Percentiles rank a stretch among this genome's conserved stretches.
Conservation (phyloP, 2,888 invertebrate genomes). For the Drosophila paranaensis region DNA sequence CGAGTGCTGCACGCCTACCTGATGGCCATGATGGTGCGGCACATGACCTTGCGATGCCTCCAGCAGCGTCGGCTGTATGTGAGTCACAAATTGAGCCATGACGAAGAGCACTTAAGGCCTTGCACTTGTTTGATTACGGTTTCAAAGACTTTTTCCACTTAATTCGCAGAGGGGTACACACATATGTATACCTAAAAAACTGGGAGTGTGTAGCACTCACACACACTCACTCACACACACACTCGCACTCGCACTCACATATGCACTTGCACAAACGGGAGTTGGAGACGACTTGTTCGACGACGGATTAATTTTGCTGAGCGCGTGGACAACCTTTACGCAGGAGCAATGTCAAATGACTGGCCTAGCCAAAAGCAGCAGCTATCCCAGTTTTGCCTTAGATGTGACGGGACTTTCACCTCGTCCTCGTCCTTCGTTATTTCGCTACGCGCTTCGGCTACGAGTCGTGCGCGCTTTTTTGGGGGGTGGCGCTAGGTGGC, state of each 20-base stretch:
- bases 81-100: conserved; percentile 87
- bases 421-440: conserved; percentile 27
- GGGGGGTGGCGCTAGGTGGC: conserved; percentile 26
- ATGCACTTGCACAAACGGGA: conserved; percentile 35
- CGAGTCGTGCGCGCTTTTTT: conserved; percentile 49
- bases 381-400: conserved; percentile 77
- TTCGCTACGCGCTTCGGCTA: conserved; percentile 52
- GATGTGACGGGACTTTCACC: conserved; percentile 72
- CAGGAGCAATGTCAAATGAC: conserved; percentile 84
- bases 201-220: conserved; percentile 51
- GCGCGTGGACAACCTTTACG: conserved; percentile 82
- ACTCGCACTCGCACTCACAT: conserved; percentile 26
- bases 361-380: conserved; percentile 58
- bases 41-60: conserved; percentile 87
- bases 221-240: conserved; percentile 30
- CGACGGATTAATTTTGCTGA: conserved; percentile 43
- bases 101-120: conserved; percentile 73
- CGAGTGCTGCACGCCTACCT: conserved; percentile 84
- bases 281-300: conserved; percentile 35
- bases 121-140: conserved; percentile 42
- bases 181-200: conserved; percentile 50
- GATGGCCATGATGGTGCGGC: conserved; percentile 86
- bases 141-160: conserved; percentile 53
- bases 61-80: conserved; percentile 87
- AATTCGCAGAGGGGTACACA: conserved; percentile 2